Percentiles rank a stretch among this genome's conserved stretches.
Evolutionary conservation across 2,797 vertebrate species (phyloP).

Genomic region (Bradypodion pumilum): DNA sequence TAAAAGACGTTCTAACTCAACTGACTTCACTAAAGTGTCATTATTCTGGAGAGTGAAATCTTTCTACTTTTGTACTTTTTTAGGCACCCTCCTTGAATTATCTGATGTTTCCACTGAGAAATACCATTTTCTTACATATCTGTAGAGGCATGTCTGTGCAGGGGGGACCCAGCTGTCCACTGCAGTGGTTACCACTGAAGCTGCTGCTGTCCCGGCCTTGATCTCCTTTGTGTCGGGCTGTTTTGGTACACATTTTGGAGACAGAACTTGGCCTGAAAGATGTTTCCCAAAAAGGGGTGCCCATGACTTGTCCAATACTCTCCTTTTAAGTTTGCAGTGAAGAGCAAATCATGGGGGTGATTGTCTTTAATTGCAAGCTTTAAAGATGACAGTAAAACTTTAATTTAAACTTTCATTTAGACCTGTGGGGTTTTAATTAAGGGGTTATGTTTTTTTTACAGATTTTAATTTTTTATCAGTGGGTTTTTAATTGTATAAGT

Average conservation of each 20-base stretch:
- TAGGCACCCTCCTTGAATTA: conserved; percentile 76
- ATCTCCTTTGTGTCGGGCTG: conserved; percentile 18
- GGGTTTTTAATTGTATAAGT: no score
- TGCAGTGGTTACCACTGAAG: not conserved
- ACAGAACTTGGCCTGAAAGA: conserved; percentile 19
- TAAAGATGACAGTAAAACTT: conserved; percentile 44
- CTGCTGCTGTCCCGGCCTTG: conserved; percentile 53
- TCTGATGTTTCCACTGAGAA: conserved; percentile 68
- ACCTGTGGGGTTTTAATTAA: no score
- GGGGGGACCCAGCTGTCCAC: not conserved
- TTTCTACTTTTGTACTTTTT: conserved; percentile 79
- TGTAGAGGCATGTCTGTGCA: not conserved
- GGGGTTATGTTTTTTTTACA: no score
- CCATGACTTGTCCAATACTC: conserved; percentile 18
- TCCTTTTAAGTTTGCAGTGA: conserved; percentile 34
- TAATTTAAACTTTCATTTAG: no score
- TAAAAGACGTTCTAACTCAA: conserved; percentile 66
- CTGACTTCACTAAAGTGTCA: conserved; percentile 73
- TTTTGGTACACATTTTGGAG: conserved; percentile 6
- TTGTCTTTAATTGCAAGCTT: conserved; percentile 20
- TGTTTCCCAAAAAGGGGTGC: not conserved
- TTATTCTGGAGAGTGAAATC: conserved; percentile 67
- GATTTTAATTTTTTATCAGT: no score
- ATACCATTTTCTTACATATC: conserved; percentile 65
- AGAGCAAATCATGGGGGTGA: conserved; percentile 4